A percentile compares a stretch with the other conserved stretches of the same genome.
Evolutionary conservation across 2,797 vertebrate species (phyloP).

Genomic region (Agapornis canus): DNA sequence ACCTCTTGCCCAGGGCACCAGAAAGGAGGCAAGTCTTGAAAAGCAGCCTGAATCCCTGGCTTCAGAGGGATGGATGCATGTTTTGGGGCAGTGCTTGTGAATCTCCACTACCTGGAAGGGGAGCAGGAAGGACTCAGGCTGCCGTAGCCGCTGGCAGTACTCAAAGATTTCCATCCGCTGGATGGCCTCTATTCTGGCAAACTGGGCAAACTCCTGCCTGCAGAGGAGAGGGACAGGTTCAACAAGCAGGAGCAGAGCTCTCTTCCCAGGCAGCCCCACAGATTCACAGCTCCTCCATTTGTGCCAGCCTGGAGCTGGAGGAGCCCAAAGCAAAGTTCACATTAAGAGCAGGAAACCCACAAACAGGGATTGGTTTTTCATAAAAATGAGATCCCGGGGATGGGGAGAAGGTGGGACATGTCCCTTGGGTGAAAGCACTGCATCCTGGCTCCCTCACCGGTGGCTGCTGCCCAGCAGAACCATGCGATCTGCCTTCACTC

Average conservation of each 20-base stretch:
- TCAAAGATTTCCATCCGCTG: conserved; percentile 89
- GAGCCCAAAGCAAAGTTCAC: neutral
- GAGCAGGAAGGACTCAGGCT: conserved; percentile 77
- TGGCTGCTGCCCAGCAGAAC: conserved; percentile 87
- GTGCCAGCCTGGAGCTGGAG: neutral
- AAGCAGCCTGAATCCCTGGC: neutral
- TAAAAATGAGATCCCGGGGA: fast-evolving
- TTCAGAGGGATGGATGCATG: neutral
- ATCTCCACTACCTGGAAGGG: conserved; percentile 86
- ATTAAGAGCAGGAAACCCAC: neutral
- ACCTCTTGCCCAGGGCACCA: fast-evolving
- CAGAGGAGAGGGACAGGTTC: neutral
- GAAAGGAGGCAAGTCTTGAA: neutral
- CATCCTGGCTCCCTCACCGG: conserved; percentile 72
- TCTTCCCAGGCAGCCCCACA: neutral
- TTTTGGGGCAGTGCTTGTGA: neutral
- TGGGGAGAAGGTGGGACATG: neutral
- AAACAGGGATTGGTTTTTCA: neutral
- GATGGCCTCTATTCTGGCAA: conserved; percentile 84
- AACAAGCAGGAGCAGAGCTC: neutral
- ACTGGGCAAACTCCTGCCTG: conserved; percentile 82
- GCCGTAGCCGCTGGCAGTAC: conserved; percentile 85
- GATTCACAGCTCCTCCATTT: neutral
- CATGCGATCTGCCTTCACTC: conserved; percentile 80
- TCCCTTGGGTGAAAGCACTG: neutral